A percentile compares a stretch with the other conserved stretches of the same genome.
Evolutionary conservation across 2,888 invertebrate species (phyloP).

Genomic region (Acanthococcus lagerstroemiae): DNA sequence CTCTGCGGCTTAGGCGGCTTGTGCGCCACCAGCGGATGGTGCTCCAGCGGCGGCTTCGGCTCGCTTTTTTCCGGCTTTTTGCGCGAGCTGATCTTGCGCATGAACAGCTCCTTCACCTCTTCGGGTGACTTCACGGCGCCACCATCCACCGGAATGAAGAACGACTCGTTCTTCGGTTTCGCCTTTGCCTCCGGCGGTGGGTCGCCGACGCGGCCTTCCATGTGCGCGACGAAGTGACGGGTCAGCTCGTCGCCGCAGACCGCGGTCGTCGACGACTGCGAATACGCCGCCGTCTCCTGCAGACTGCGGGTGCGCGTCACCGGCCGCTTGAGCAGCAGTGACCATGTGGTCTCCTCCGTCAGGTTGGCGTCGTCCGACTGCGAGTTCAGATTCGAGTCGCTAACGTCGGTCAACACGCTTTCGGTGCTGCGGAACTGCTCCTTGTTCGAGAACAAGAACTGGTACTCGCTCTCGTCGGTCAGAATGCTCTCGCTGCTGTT

Average conservation of each 20-base stretch:
- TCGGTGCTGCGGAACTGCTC: conserved; percentile 53
- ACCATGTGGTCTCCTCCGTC: conserved; percentile 32
- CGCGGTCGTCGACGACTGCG: background rate
- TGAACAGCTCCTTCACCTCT: conserved; percentile 12
- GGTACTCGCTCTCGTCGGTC: conserved; percentile 60
- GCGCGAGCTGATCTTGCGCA: conserved; percentile 17
- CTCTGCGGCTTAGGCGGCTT: conserved; percentile 59
- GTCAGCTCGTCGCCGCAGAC: conserved; percentile 22
- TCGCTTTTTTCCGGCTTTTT: background rate
- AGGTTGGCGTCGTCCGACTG: conserved; percentile 36
- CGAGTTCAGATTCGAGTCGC: conserved; percentile 43
- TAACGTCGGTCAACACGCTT: conserved; percentile 67
- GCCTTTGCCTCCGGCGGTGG: background rate
- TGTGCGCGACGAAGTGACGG: conserved; percentile 25
- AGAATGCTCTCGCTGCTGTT: conserved; percentile 68
- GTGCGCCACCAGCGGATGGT: conserved; percentile 48
- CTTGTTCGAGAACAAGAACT: conserved; percentile 39
- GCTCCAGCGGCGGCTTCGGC: background rate
- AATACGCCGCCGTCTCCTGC: conserved; percentile 43
- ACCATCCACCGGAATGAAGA: conserved; percentile 37
- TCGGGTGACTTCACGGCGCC: conserved; percentile 16
- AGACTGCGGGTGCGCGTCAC: conserved; percentile 44
- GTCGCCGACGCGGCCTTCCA: conserved; percentile 1
- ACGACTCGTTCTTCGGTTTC: conserved; percentile 36
- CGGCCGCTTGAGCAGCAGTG: conserved; percentile 34